Evolutionary conservation across 1,140 invertebrate species (phyloP).

Genomic region (Drosophila pandora): DNA sequence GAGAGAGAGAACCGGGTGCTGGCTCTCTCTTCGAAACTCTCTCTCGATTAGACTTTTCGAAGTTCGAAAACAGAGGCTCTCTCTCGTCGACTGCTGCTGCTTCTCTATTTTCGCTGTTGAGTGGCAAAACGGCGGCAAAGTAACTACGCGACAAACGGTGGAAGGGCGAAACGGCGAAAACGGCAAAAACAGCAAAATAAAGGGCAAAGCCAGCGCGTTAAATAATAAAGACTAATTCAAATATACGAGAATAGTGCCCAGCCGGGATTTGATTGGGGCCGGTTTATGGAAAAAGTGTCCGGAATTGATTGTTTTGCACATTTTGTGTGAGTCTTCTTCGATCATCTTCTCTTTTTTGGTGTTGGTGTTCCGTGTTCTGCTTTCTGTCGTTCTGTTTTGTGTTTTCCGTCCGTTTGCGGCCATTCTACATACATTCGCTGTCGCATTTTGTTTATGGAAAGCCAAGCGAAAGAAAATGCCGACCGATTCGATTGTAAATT

Average conservation of each 20-base stretch:
- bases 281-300: conserved; percentile 16
- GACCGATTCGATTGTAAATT: conserved; percentile 9
- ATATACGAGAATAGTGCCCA: conserved; percentile 28
- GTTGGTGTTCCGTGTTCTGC: neutral
- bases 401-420: conserved; percentile 4
- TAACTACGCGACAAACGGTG: conserved; percentile 58
- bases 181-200: conserved; percentile 37
- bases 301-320: conserved; percentile 44
- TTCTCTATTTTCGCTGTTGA: conserved; percentile 66
- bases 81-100: conserved; percentile 30
- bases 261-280: conserved; percentile 5
- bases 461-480: neutral
- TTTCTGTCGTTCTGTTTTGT: conserved; percentile 33
- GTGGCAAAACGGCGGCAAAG: conserved; percentile 79
- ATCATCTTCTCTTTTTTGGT: neutral
- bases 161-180: conserved; percentile 45
- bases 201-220: conserved; percentile 43
- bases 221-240: conserved; percentile 44
- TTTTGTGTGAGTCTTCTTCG: conserved; percentile 18
- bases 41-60: conserved; percentile 53
- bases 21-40: conserved; percentile 12
- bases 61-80: conserved; percentile 52
- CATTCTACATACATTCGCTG: conserved; percentile 26
- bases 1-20: conserved; percentile 3
- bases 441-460: conserved; percentile 36